Evolutionary conservation across 2,113 vertebrate genomes (phyloP), one percentile per base, ranked within the genome.

Genomic region (Pygoscelis antarcticus): DNA sequence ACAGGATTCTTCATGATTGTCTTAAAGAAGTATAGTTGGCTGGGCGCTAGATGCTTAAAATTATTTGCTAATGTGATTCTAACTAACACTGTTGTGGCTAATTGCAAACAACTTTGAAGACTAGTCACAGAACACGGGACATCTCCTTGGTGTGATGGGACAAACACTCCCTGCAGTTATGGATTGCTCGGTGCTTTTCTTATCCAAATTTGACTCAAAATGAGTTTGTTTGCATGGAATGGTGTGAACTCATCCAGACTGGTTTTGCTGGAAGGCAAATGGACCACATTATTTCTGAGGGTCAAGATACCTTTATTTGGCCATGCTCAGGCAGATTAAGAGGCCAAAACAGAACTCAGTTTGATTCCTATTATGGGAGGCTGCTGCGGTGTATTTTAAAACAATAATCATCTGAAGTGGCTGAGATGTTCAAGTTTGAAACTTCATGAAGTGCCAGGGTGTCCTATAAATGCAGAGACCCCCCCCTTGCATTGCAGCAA

Each of bases 301-400:
- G 97, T 91, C 70, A 89, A 91, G 77, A 96, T 96, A 96, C 95
- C 96, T 97, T 96, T 96, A 97, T 97, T 97, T 97, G 96, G 96
- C 96, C 91, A 94, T 95, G 89, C 46, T 88, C 68, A 90, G 62
- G 82, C 75, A 96, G 75, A 96, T 88, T 79, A 91, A 77, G 82
- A 96, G 84, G 91, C 89, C 89, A 95, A 97, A 97, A 91, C 94
- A 96, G 71, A 97, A 52, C 93, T 91, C 82, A 18, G 66, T 84
- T 95, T 95, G 71, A 95, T 94, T 94, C 97, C 97, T 97, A 95
- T 96, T 97, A 96, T 94, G 95, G 95, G 84, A 95, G 94, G 75
- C 54, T 96, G 74, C 96, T 94, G 87, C 9, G 10, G 78, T 65
- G 54, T 78, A 55, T 94, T 97, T 96, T 89, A 94, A 97, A 97